Conservation (phyloP, 2,888 invertebrate genomes). For the Yponomeuta sedellus region DNA sequence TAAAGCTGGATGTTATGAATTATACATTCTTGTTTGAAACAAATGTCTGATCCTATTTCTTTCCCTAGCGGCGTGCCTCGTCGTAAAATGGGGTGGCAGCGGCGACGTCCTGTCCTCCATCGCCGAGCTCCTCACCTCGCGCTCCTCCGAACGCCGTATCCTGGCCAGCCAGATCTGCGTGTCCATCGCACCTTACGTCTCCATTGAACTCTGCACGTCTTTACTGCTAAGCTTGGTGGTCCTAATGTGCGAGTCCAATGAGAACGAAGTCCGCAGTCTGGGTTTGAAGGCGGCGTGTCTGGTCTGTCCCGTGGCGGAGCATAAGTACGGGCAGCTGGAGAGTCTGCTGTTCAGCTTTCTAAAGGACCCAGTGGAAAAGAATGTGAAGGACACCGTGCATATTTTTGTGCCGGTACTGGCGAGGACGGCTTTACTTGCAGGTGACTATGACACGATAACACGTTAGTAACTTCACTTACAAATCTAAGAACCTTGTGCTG, state of each 20-base stretch:
- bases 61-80: conserved; percentile 56
- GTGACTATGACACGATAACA: conserved; percentile 29
- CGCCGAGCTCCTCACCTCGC: conserved; percentile 57
- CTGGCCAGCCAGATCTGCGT: conserved; percentile 65
- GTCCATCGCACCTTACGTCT: conserved; percentile 62
- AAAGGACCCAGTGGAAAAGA: conserved; percentile 56
- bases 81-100: conserved; percentile 69
- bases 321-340: conserved; percentile 63
- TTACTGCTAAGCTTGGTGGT: conserved; percentile 60
- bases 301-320: conserved; percentile 60
- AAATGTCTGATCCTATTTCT: conserved; percentile 68
- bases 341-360: conserved; percentile 61
- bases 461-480: background rate
- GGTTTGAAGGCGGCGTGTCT: conserved; percentile 61
- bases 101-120: conserved; percentile 64
- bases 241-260: conserved; percentile 68
- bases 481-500: too few relatives aligned
- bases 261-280: conserved; percentile 52
- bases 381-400: conserved; percentile 56
- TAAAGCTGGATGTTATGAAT: too few relatives aligned
- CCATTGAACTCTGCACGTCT: conserved; percentile 65
- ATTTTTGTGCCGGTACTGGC: conserved; percentile 62
- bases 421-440: conserved; percentile 58
- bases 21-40: background rate
- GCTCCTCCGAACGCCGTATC: conserved; percentile 51